Base-by-base conservation (phyloP, 2,888 invertebrate genomes). In the Zhuqinia jingwanae region DNA sequence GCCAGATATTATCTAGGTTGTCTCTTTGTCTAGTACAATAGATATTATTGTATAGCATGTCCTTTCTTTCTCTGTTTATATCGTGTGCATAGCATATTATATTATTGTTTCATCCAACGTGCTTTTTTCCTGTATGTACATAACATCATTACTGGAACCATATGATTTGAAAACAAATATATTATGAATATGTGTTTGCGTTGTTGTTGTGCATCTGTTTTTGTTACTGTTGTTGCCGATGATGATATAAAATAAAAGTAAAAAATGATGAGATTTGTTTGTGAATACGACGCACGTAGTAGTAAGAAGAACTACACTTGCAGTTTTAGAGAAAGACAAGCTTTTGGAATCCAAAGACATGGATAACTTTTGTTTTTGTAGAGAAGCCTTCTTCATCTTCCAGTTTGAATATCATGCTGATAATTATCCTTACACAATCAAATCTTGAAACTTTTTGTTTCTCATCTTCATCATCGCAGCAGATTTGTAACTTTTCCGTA, bases 391-490 rank as follows among this genome's bases (percentile, higher is more conserved):
- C n/a, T n/a, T n/a, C n/a, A n/a, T 75, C 17, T 53, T 75, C 10
- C n/a, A 75, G 22, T n/a, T 53, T 70, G 70, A n/a, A 25, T n/a
- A n/a, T 8, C 47, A 75, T 53, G 17, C 50, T 10, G 75, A 75
- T 75, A 53, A 75, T 75, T 53, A 75, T 53, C 27, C 3, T 53
- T 22, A 50, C 17, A 53, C 50, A 53, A 50, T 36, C 50, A 50
- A 75, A 75, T 75, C 30, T 75, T 75, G 30, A 75, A 75, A 75
- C 50, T 8, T 75, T 75, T 68, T 50, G 75, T 75, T 36, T 53
- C 53, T 75, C 13, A 30, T 36, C n/a, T n/a, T 15, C 53, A 75
- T 53, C 10, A 10, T 22, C n/a, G n/a, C n/a, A n/a, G 25, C 13
- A 47, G 25, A 22, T 13, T 27, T 53, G 17, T 11, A 17, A 30